Conservation (phyloP, 2,888 invertebrate species). For the Pantelozetes paolii region DNA sequence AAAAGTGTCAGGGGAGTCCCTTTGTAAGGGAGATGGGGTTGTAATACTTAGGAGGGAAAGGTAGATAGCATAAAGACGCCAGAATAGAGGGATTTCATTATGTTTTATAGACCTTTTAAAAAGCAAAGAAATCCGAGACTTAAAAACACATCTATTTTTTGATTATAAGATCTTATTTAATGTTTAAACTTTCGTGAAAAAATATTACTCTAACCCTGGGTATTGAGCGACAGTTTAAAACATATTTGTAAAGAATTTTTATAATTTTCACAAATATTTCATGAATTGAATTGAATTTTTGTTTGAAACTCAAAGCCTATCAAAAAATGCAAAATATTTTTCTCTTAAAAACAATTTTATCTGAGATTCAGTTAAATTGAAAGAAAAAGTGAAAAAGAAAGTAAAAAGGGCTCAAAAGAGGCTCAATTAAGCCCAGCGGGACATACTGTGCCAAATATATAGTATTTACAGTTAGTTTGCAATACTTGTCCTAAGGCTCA, state of each 20-base stretch:
- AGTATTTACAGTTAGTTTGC: constrained; percentile 8
- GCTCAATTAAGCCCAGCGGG: constrained; percentile 36
- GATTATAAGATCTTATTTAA: not conserved
- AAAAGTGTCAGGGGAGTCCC: too few species aligned
- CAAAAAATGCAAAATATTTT: not conserved
- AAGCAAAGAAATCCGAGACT: not conserved
- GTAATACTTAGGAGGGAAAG: too few species aligned
- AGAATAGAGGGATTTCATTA: too few species aligned
- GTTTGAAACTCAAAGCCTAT: not conserved
- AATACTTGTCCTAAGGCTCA: constrained; percentile 28
- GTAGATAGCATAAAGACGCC: too few species aligned
- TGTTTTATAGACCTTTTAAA: too few species aligned
- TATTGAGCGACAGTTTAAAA: not conserved
- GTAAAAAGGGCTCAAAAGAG: not conserved
- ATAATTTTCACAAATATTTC: not conserved
- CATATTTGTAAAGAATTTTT: not conserved
- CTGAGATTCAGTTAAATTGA: not conserved
- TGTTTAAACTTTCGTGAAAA: too few species aligned
- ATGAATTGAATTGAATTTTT: not conserved
- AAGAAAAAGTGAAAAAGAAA: constrained; percentile 8
- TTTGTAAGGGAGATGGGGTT: not conserved
- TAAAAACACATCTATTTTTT: not conserved
- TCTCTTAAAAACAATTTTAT: not conserved
- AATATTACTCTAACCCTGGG: not conserved
- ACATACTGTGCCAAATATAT: constrained; percentile 17